Evolutionary conservation across 2,797 vertebrate genomes (phyloP), one percentile per base, ranked within the genome.

Genomic region (Cyprinella venusta): DNA sequence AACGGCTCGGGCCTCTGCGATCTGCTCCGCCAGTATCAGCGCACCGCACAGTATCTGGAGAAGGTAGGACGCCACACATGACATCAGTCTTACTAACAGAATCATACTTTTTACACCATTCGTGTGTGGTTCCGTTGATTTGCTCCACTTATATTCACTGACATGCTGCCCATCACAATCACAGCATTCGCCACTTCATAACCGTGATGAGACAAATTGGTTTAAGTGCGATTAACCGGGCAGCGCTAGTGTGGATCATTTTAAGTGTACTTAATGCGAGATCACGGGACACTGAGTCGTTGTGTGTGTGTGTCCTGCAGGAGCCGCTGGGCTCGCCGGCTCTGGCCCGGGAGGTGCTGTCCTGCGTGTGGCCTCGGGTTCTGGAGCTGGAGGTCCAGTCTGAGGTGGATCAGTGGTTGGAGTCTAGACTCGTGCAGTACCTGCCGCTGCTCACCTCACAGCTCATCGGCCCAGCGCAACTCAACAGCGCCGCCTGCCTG

Each of bases 321-420:
- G 89, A 90, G 83, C 83, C 91, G 12, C 81, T 92, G 70, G 80
- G 89, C 26, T 87, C 91, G n/a, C 87, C 89, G 26, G 45, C 76
- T 77, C 67, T 92, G 74, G 92, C 85, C 86, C 86, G 10, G 59
- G 54, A 45, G 70, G 92, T 75, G 9, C 86, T 94, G 70, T 86
- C 88, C 30, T 93, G 93, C 68, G 81, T 93, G 24, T 94, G 93
- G 93, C 72, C 87, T 63, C 71, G 76, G 70, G 93, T 89, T 1
- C 88, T 94, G 88, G 89, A 72, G 50, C 91, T 89, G 84, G 83
- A 79, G 8, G 85, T 26, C 64, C 87, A n/a, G 68, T 68, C 79
- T 13, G 90, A 93, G 26, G 91, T 84, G 72, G 40, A 90, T 9
- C 59, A 69, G 36, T 93, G 93, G 92, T 94, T 94, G 33, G 50